Percentiles rank a stretch among this genome's conserved stretches.
These are phyloP conservation scores for Caenorhabditis japonica DNA, from an alignment of 2,888 invertebrate genomes.

Conservation along the genomic window DNA sequence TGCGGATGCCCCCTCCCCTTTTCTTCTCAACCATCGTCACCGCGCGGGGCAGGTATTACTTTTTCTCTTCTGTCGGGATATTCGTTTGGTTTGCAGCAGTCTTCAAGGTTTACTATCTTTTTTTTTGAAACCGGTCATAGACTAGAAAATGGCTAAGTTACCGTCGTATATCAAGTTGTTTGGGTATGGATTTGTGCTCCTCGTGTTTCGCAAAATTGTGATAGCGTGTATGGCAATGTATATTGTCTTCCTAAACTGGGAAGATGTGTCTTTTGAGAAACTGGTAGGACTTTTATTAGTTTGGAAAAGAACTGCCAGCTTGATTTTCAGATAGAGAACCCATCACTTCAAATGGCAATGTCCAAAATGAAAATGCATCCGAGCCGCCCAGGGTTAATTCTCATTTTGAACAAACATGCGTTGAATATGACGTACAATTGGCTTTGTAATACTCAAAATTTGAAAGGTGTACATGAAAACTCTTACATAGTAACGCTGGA, in stretches of 20 bases:
- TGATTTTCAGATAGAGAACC: slow-evolving; percentile 26
- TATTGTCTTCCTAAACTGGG: slow-evolving; percentile 58
- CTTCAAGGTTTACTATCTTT: slow-evolving; percentile 23
- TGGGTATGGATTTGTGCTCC: slow-evolving; percentile 40
- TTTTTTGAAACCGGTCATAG: not conserved
- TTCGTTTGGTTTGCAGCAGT: slow-evolving; percentile 39
- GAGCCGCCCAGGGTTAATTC: slow-evolving; percentile 47
- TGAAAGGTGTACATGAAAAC: slow-evolving; percentile 68
- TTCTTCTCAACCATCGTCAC: slow-evolving; percentile 20
- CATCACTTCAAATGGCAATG: slow-evolving; percentile 20
- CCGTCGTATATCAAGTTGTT: slow-evolving; percentile 18
- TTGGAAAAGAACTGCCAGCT: not conserved
- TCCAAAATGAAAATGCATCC: slow-evolving; percentile 16
- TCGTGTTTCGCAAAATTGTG: slow-evolving; percentile 66
- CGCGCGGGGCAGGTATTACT: not conserved
- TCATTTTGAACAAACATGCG: slow-evolving; percentile 73
- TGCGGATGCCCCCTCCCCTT: slow-evolving; percentile 22
- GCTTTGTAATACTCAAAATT: slow-evolving; percentile 72
- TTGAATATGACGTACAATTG: slow-evolving; percentile 76
- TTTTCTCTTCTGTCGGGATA: slow-evolving; percentile 18
- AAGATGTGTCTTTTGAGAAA: slow-evolving; percentile 60
- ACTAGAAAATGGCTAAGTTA: slow-evolving; percentile 29
- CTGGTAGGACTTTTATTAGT: no score
- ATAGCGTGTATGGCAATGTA: slow-evolving; percentile 69
- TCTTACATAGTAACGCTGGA: slow-evolving; percentile 71